Evolutionary conservation across 37 sponge, comb jelly and placozoan genomes (phyloP).

Genomic region (Halichondria panicea): DNA sequence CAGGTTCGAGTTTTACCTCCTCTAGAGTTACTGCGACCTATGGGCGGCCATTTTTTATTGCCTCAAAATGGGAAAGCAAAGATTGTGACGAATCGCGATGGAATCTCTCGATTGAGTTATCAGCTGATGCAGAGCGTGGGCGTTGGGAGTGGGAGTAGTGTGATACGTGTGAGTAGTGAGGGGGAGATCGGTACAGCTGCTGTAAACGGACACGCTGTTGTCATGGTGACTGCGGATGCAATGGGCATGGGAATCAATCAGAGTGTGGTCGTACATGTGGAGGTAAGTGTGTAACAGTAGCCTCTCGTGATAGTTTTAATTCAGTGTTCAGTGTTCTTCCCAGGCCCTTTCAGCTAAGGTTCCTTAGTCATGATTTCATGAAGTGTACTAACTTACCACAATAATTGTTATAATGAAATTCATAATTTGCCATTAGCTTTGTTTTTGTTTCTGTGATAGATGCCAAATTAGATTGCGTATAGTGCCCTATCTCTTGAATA

Average conservation of each 20-base stretch:
- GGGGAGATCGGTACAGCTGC: slow-evolving; percentile 56
- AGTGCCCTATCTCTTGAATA: too few species aligned
- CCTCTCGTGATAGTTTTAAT: too few species aligned
- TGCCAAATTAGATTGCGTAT: too few species aligned
- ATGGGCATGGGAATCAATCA: slow-evolving; percentile 69
- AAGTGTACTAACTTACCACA: too few species aligned
- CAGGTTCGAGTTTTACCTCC: slow-evolving; percentile 57
- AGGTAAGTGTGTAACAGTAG: slow-evolving; percentile 51
- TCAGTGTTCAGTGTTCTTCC: too few species aligned
- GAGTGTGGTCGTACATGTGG: slow-evolving; percentile 69
- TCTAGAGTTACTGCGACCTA: slow-evolving; percentile 54
- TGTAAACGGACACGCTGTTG: slow-evolving; percentile 77
- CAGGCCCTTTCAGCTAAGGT: too few species aligned
- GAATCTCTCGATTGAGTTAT: slow-evolving; percentile 49
- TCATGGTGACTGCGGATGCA: slow-evolving; percentile 73
- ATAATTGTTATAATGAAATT: too few species aligned
- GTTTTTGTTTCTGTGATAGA: too few species aligned
- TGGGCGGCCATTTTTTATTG: slow-evolving; percentile 59
- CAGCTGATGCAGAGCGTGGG: slow-evolving; percentile 25
- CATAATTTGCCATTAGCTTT: too few species aligned
- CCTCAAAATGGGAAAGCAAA: slow-evolving; percentile 65
- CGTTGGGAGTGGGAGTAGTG: neutral
- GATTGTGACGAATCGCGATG: slow-evolving; percentile 77
- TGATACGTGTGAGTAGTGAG: slow-evolving; percentile 19
- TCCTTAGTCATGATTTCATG: too few species aligned